Evolutionary conservation across 2,888 invertebrate genomes (phyloP).

Genomic region (Agriopis leucophaearia): DNA sequence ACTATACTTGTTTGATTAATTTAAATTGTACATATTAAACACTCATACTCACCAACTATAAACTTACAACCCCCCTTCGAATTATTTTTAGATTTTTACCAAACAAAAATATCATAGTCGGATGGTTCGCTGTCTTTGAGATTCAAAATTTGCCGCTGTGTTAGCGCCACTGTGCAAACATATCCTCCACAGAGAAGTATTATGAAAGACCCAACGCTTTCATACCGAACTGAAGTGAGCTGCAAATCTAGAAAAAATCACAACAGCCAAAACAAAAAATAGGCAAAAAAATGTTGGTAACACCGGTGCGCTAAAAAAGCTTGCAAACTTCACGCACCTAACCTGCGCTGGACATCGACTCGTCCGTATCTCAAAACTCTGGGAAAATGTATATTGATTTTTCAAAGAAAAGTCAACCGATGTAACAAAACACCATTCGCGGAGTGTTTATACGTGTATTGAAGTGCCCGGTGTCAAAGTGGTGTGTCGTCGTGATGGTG

Average conservation of each 20-base stretch:
- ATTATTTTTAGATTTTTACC: background rate
- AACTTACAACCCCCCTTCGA: background rate
- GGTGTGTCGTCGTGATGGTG: conserved; percentile 85
- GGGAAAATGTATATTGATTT: conserved; percentile 88
- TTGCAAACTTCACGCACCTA: conserved; percentile 87
- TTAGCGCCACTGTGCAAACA: conserved; percentile 64
- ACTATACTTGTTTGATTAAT: background rate
- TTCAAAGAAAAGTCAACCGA: conserved; percentile 87
- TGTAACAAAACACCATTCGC: conserved; percentile 86
- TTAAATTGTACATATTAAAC: background rate
- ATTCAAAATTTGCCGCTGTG: conserved; percentile 15
- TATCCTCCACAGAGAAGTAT: conserved; percentile 52
- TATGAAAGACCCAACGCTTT: conserved; percentile 74
- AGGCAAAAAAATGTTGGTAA: conserved; percentile 87
- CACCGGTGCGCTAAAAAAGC: conserved; percentile 87
- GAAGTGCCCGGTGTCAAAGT: conserved; percentile 81
- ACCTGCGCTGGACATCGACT: conserved; percentile 88
- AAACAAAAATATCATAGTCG: background rate
- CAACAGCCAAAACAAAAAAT: conserved; percentile 86
- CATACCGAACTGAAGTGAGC: conserved; percentile 72
- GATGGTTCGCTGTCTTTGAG: background rate
- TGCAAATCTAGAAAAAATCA: conserved; percentile 85
- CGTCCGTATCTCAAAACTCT: conserved; percentile 85
- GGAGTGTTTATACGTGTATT: conserved; percentile 85
- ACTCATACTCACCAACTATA: background rate